These are phyloP conservation scores for Taxidea taxus DNA, from an alignment of 2,113 vertebrate species.

Conservation along the genomic window DNA sequence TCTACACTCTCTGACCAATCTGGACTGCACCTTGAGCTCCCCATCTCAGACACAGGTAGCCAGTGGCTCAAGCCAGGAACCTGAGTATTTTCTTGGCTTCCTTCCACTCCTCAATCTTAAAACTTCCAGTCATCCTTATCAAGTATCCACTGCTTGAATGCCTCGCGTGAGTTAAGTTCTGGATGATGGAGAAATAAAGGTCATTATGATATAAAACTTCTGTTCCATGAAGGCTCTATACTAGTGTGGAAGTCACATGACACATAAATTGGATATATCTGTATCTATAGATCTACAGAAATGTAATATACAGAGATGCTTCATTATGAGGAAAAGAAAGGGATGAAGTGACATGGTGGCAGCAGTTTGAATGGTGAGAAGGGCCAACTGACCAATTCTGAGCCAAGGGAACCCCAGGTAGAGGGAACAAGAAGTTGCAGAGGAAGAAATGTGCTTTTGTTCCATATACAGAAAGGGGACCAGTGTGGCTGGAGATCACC, in stretches of 20 bases:
- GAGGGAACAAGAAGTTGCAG: neutral
- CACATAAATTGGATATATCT: neutral
- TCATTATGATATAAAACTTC: neutral
- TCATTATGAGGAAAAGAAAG: neutral
- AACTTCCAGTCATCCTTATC: neutral
- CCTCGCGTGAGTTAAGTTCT: neutral
- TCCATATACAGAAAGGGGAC: neutral
- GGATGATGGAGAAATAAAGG: neutral
- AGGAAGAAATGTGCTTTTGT: neutral
- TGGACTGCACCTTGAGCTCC: neutral
- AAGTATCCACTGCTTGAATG: constrained; percentile 4
- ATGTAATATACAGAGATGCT: neutral
- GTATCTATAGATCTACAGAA: neutral
- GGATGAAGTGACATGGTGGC: neutral
- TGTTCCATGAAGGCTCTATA: neutral
- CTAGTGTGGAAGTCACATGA: neutral
- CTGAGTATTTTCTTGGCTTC: neutral
- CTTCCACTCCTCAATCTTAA: neutral
- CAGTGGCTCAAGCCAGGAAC: neutral
- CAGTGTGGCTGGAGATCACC: neutral
- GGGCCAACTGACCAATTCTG: neutral
- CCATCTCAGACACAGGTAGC: neutral
- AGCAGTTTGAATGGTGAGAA: neutral
- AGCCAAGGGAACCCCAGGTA: neutral
- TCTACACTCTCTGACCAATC: neutral